Evolutionary conservation across 2,113 vertebrate genomes (phyloP), one percentile per base, ranked within the genome.

Genomic region (Ovibos moschatus): DNA sequence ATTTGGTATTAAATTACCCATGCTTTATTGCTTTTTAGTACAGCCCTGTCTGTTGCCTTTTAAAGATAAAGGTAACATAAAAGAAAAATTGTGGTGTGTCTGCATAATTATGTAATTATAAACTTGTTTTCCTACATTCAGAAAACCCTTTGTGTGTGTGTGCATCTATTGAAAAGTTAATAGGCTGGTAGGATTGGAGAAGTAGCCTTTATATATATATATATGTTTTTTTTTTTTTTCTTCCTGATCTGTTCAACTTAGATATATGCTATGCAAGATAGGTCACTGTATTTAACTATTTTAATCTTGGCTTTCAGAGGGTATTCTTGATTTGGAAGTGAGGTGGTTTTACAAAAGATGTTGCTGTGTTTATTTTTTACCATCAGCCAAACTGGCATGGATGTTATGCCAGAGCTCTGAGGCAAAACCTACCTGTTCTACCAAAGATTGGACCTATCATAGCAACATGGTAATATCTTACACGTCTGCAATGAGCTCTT

Each of bases 1-100:
- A 99, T 99, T 99, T 99, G 95, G 99, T 99, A 99, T 99, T 99
- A 99, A 99, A 99, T 99, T 99, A 99, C 99, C 99, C 99, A 79
- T 99, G 99, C 99, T 99, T 99, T 99, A 99, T 99, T 99, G 99
- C 99, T 99, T 99, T 99, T 99, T 99, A 99, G 99, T 99, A 98
- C 98, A 98, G 98, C 62, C 92, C 98, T 98, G 98, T 99, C 98
- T 94, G 92, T 98, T 99, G 99, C 98, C 98, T 99, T 99, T 99
- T 98, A 98, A 99, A 99, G 99, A 99, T 95, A 97, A 98, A 98
- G 98, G 98, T 94, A 98, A 98, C 99, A 98, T 99, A 98, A 99
- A 99, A 99, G 98, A 99, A 99, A 99, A 99, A 98, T 98, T 96
- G 98, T 98, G 96, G 97, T 98, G 97, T 98, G 98, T 99, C 98